Conservation (phyloP, 2,888 invertebrate genomes). For the Baccha elongata region DNA sequence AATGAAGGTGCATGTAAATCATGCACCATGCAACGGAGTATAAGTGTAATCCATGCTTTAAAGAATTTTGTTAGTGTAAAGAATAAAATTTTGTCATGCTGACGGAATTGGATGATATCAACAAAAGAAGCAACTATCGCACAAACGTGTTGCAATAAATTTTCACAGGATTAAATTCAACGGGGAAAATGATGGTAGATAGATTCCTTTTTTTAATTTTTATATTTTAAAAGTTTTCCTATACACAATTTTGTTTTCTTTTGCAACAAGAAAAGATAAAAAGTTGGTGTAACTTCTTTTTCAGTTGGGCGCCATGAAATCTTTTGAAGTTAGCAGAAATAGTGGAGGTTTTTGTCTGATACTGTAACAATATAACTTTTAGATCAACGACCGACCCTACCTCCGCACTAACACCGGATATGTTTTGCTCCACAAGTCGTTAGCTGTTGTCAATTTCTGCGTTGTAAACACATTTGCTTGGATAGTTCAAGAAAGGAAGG, state of each 20-base stretch:
- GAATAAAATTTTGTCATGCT: conserved; percentile 3
- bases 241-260: conserved; percentile 15
- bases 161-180: conserved; percentile 26
- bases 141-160: conserved; percentile 25
- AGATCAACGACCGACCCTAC: conserved; percentile 14
- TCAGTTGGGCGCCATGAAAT: conserved; percentile 39
- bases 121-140: conserved; percentile 13
- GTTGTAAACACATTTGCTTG: conserved; percentile 34
- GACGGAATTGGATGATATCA: not conserved
- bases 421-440: conserved; percentile 39
- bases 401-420: conserved; percentile 23
- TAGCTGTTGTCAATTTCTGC: conserved; percentile 34
- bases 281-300: conserved; percentile 1
- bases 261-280: conserved; percentile 19
- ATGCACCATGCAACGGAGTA: conserved; percentile 2
- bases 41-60: conserved; percentile 28
- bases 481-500: not conserved
- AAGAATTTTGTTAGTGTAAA: not conserved
- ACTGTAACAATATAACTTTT: conserved; percentile 13
- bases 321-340: conserved; percentile 14
- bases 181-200: not conserved
- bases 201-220: not conserved
- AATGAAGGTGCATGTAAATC: conserved; percentile 60
- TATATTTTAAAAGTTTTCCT: not conserved
- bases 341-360: conserved; percentile 40